Evolutionary conservation across 2,888 invertebrate genomes (phyloP), one percentile per base, ranked within the genome.

Genomic region (Mythimna albipuncta): DNA sequence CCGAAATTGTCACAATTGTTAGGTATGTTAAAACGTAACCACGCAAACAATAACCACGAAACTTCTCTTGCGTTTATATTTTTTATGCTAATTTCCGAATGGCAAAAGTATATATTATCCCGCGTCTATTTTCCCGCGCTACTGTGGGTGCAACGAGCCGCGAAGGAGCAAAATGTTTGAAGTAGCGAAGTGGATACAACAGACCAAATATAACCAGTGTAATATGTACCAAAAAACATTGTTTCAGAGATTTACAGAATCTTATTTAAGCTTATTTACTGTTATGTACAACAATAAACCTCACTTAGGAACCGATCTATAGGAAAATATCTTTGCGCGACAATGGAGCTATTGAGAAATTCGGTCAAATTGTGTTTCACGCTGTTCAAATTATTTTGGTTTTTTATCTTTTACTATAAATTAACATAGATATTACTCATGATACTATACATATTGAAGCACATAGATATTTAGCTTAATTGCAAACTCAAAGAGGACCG

Each of bases 1-100:
- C 19, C 9, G 57, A 35, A 35, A 52, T 41, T 26, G 19, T 54
- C 11, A 13, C 38, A 50, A 44, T 52, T 41, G 16, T 47, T 47
- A 44, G 41, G 41, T 63, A 55, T 72, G 58, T 71, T 75, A n/a
- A n/a, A n/a, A n/a, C n/a, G n/a, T n/a, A n/a, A n/a, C n/a, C n/a
- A n/a, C n/a, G 26, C 55, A 59, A 70, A 63, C 50, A 63, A 35
- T 65, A 59, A 35, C 57, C 16, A 26, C 32, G 38, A 54, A 72
- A 72, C 35, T 68, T 69, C 72, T 71, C 62, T 50, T 52, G 35
- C 70, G 35, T 68, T 62, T 47, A 21, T 71, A 64, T 77, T 69
- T 79, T 26, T 58, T 76, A 72, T 78, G 80, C 47, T 63, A 84
- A 84, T 77, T 74, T 72, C 64, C 11, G 57, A 35, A 58, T 58